phyloP scores from a whole-genome alignment of 2,797 vertebrate genomes.

The Helarctos malayanus region DNA sequence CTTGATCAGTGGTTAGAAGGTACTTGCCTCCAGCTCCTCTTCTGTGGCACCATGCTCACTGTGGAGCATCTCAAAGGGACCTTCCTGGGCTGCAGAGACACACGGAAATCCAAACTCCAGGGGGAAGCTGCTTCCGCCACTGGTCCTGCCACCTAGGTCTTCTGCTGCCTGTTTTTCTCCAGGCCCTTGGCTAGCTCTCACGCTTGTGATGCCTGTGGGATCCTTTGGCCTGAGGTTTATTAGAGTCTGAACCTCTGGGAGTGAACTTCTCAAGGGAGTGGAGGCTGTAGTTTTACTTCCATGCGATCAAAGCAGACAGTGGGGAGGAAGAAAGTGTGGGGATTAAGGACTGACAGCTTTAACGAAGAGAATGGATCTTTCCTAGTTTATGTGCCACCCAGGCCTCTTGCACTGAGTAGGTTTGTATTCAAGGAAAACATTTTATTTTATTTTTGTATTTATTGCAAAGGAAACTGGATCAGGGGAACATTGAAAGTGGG shows the following conservation, averaged over 20 bases:
- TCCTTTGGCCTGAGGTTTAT: background rate
- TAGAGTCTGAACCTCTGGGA: background rate
- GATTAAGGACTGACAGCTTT: conserved; percentile 47
- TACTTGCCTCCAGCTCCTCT: background rate
- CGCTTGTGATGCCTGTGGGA: fast-evolving
- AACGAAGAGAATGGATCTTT: background rate
- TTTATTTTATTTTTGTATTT: conserved; percentile 76
- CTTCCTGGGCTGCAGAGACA: background rate
- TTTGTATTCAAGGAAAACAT: conserved; percentile 48
- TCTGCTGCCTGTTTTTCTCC: background rate
- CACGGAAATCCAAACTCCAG: background rate
- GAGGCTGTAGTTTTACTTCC: conserved; percentile 58
- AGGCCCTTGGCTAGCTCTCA: background rate
- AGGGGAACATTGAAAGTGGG: conserved; percentile 51
- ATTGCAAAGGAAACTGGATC: conserved; percentile 60
- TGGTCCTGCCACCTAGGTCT: fast-evolving
- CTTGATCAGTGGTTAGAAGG: background rate
- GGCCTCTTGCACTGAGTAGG: conserved; percentile 45
- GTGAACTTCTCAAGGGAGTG: background rate
- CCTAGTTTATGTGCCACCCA: background rate
- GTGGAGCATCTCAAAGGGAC: background rate
- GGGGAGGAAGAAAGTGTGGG: conserved; percentile 42
- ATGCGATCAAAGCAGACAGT: background rate
- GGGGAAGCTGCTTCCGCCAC: background rate
- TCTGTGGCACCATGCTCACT: fast-evolving